phyloP scores from a whole-genome alignment of 2,113 vertebrate species.

The Stercorarius parasiticus region DNA sequence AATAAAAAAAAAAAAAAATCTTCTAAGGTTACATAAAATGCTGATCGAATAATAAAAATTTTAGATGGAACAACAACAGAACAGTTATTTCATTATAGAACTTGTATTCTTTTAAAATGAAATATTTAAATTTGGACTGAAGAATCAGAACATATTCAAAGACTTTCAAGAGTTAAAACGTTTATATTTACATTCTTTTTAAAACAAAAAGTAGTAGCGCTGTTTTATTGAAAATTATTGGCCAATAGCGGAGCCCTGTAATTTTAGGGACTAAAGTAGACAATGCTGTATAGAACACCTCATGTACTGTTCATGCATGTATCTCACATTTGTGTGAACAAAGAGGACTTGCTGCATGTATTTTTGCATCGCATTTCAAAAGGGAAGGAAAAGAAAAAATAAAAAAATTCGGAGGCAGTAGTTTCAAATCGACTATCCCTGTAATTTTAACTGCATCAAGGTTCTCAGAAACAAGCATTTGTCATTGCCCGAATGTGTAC shows the following conservation, averaged over 20 bases:
- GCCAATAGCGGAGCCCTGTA: accelerated
- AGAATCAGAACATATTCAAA: not conserved
- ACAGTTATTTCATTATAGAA: not conserved
- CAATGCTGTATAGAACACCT: not conserved
- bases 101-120: not conserved
- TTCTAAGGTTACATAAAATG: not conserved
- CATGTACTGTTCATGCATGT: not conserved
- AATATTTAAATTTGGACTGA: not conserved
- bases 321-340: not conserved
- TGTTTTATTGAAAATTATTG: not conserved
- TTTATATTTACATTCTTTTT: not conserved
- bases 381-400: not conserved
- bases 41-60: not conserved
- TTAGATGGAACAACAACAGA: not conserved
- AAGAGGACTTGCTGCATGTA: not conserved
- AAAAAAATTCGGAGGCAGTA: not conserved
- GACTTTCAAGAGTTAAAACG: not conserved
- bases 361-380: not conserved
- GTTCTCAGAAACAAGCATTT: not conserved
- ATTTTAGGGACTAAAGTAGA: not conserved
- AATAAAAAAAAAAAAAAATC: too few species aligned
- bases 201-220: not conserved
- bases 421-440: not conserved
- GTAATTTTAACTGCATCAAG: not conserved
- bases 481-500: not conserved